Evolutionary conservation across 2,113 vertebrate genomes (phyloP), one percentile per base, ranked within the genome.

Genomic region (Nettapus auritus): DNA sequence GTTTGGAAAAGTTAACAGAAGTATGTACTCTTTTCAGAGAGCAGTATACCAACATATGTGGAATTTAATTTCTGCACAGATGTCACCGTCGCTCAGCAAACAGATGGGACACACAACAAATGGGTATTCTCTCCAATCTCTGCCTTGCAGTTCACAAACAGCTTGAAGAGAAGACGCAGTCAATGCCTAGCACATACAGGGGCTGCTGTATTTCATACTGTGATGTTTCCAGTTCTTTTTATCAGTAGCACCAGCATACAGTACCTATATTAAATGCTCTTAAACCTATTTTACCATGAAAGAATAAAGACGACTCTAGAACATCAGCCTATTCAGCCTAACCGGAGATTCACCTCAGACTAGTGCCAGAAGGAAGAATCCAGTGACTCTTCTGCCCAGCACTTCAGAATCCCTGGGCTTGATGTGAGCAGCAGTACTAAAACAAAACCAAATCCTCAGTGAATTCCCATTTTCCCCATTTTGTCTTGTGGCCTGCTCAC

Each of bases 51-150:
- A 73, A 9, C 38, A 6, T 2, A 6, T 0, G 25, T 0, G 6
- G 59, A 59, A 48, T 19, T 87, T 14, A 10, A 67, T 40, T 84
- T 75, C 68, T 78, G 66, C 74, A 26, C 8, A 60, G 42, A 59
- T 25, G 38, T 18, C 31, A n/a, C 16, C 34, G 86, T 20, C 1
- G 4, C 55, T 57, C 76, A 70, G 59, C 34, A 85, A 56, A 50
- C 0, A 2, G 63, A 66, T 3, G 4, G n/a, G 40, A 46, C 6
- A 4, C 2, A 8, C 1, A 10, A 26, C 0, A n/a, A 63, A 8
- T 19, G 36, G 28, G 33, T 25, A 34, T 21, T 63, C 12, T 19
- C 62, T 42, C n/a, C 46, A 48, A 48, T 48, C 67, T 73, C 7
- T 4, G 70, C 34, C 0, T 2, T 34, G 62, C 55, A 53, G 28